phyloP scores from a whole-genome alignment of 2,113 vertebrate genomes.

The Sylvia atricapilla region DNA sequence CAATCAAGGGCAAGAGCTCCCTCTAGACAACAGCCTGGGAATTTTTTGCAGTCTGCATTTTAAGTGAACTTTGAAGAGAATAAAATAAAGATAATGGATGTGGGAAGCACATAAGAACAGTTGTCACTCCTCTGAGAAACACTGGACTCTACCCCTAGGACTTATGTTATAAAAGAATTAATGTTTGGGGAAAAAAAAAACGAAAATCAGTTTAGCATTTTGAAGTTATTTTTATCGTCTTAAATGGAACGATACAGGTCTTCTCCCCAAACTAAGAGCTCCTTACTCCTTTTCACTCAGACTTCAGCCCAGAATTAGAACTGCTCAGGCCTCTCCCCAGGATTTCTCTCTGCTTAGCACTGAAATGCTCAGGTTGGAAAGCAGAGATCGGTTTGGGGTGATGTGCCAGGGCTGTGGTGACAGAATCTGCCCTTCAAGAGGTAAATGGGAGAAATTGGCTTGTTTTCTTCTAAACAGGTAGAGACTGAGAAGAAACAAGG shows the following conservation, averaged over 20 bases:
- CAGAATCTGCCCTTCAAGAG: not conserved
- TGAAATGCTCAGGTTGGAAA: not conserved
- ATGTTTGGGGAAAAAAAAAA: not conserved
- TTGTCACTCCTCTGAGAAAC: not conserved
- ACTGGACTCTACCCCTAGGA: not conserved
- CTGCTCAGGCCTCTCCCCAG: fast-evolving
- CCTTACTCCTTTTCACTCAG: not conserved
- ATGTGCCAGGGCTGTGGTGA: not conserved
- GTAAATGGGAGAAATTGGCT: not conserved
- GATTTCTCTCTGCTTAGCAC: not conserved
- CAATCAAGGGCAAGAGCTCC: slow-evolving; percentile 59
- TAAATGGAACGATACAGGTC: not conserved
- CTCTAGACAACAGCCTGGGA: slow-evolving; percentile 32
- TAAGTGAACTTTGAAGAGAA: not conserved
- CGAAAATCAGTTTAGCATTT: not conserved
- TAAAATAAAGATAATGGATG: not conserved
- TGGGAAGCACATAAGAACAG: not conserved
- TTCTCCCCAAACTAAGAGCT: not conserved
- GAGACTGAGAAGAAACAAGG: not conserved
- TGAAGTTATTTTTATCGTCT: not conserved
- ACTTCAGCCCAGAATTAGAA: not conserved
- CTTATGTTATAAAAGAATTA: not conserved
- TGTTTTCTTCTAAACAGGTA: not conserved
- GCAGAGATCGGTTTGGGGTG: not conserved
- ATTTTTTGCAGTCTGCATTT: not conserved